Percentiles rank a stretch among this genome's conserved stretches.
Conservation (phyloP, 1,140 invertebrate genomes). For the Augochlora pura region DNA sequence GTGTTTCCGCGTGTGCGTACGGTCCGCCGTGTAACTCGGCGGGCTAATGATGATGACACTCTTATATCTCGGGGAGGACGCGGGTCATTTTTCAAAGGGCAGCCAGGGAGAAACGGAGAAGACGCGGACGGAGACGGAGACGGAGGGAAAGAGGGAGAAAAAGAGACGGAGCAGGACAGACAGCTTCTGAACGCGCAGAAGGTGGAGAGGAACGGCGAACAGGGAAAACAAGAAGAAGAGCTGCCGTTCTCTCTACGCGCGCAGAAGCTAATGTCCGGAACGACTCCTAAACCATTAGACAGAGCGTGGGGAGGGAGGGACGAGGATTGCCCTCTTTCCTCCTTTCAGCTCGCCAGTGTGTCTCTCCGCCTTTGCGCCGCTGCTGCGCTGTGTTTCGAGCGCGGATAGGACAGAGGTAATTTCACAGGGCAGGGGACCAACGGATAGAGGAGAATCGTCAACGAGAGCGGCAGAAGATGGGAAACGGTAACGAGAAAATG, state of each 20-base stretch:
- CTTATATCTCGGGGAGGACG: slow-evolving; percentile 70
- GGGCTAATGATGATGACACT: slow-evolving; percentile 77
- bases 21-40: slow-evolving; percentile 65
- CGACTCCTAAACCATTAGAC: slow-evolving; percentile 75
- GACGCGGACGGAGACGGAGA: slow-evolving; percentile 24
- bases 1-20: slow-evolving; percentile 42
- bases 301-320: slow-evolving; percentile 37
- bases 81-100: slow-evolving; percentile 75
- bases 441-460: slow-evolving; percentile 53
- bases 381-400: background rate
- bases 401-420: slow-evolving; percentile 22
- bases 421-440: slow-evolving; percentile 4
- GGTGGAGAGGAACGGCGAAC: slow-evolving; percentile 19
- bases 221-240: slow-evolving; percentile 30
- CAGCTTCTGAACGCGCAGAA: background rate
- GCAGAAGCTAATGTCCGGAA: slow-evolving; percentile 78
- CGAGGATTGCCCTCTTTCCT: slow-evolving; percentile 47
- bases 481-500: slow-evolving; percentile 23
- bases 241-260: slow-evolving; percentile 52
- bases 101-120: slow-evolving; percentile 52
- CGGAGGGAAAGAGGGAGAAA: slow-evolving; percentile 8
- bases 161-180: slow-evolving; percentile 23
- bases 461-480: slow-evolving; percentile 40
- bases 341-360: slow-evolving; percentile 25
- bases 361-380: slow-evolving; percentile 24